Evolutionary conservation across 2,888 invertebrate species (phyloP).

Genomic region (Pogonocherus hispidulus): DNA sequence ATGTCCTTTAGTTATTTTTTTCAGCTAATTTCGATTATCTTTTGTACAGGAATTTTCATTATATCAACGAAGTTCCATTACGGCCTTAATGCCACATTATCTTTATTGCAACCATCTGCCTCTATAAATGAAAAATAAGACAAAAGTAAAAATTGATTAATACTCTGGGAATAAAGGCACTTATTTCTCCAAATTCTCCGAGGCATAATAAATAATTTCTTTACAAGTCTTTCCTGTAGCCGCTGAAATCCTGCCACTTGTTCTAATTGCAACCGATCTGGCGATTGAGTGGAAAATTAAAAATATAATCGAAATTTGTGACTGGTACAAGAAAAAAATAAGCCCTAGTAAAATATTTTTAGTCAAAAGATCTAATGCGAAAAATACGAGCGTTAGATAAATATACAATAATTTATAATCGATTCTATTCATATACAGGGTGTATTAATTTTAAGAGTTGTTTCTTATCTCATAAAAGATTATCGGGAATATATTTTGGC

Average conservation of each 20-base stretch:
- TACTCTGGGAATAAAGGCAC: constrained; percentile 14
- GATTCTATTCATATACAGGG: no score
- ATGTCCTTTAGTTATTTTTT: no score
- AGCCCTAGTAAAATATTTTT: no score
- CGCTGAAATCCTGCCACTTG: neutral
- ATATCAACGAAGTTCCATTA: neutral
- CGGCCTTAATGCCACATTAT: constrained; percentile 5
- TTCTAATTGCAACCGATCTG: neutral
- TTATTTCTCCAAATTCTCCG: constrained; percentile 4
- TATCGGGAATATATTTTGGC: no score
- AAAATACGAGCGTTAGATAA: no score
- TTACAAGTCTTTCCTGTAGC: neutral
- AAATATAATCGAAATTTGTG: neutral
- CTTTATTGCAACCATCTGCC: constrained; percentile 11
- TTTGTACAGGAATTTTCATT: no score
- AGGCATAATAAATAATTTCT: constrained; percentile 6
- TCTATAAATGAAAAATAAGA: constrained; percentile 15
- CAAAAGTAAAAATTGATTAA: constrained; percentile 18
- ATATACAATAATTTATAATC: no score
- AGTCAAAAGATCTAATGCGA: no score
- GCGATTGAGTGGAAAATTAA: neutral
- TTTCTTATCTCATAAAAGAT: no score
- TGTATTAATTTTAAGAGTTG: no score
- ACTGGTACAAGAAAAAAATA: no score
- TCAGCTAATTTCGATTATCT: no score